Evolutionary conservation across 1,140 invertebrate genomes (phyloP), one percentile per base, ranked within the genome.

Genomic region (Eumaeus atala): DNA sequence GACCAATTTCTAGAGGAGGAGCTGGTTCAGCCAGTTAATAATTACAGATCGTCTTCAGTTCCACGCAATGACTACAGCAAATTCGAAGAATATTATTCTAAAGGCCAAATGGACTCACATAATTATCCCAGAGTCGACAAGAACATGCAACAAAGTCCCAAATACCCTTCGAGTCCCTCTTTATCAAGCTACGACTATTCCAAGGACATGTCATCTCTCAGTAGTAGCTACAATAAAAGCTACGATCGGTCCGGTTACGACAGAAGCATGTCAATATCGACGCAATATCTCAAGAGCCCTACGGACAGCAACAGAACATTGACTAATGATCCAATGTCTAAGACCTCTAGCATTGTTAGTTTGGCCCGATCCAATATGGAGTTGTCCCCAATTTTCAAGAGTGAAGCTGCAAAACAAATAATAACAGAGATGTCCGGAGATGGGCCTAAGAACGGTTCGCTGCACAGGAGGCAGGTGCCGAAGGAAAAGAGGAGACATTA

Each of bases 401-500:
- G 94, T 74, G 94, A 95, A 76, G 93, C 94, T 3, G 94, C 95
- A 0, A 90, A 92, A 54, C 92, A 95, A 76, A 96, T 96, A 37
- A 93, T 95, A 48, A 93, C 94, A 55, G 94, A 96, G 84, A 93
- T 95, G 89, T 91, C 92, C 3, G 89, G 85, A 8, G 89, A 89
- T 9, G 85, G 84, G 36, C 75, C 79, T 0, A 81, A 83, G 56
- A 85, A 81, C 28, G 80, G 87, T 0, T 87, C 88, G 0, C 54
- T 90, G 62, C 90, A 90, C 60, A 81, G 90, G 49, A 83, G 94
- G 40, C 89, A 91, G 18, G 90, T 95, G 5, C 94, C 94, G 0
- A 92, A 92, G 59, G 93, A 95, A 68, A 95, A 95, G 78, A 87
- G 95, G 42, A 89, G 96, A 51, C 95, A 96, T 81, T 93, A 96